Evolutionary conservation across 2,797 vertebrate genomes (phyloP).

Genomic region (Petrocephalus schoutedeni): DNA sequence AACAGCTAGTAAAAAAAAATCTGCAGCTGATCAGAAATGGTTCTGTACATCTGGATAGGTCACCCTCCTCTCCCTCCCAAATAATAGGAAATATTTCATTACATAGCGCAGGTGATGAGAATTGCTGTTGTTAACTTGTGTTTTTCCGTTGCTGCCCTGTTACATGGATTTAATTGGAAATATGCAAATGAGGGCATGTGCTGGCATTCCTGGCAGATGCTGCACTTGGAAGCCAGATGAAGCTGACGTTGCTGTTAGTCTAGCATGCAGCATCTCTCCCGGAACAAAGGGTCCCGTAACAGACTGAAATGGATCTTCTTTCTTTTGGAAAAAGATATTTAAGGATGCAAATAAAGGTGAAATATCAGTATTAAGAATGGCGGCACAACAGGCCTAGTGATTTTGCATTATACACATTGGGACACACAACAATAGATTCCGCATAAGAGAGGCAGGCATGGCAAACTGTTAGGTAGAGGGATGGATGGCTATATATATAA

Average conservation of each 20-base stretch:
- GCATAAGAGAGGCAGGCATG: background rate
- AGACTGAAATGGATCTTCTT: background rate
- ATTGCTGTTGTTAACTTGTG: slow-evolving; percentile 26
- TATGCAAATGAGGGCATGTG: slow-evolving; percentile 31
- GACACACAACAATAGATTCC: background rate
- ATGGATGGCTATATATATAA: background rate
- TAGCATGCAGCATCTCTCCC: background rate
- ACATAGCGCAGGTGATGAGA: slow-evolving; percentile 26
- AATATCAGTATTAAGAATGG: background rate
- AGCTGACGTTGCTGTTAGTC: slow-evolving; percentile 18
- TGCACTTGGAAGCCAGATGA: slow-evolving; percentile 22
- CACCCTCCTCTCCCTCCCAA: background rate
- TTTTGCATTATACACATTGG: background rate
- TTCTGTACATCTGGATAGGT: slow-evolving; percentile 4
- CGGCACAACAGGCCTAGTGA: background rate
- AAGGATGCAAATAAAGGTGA: background rate
- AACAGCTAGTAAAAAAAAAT: background rate
- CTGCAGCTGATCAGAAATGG: slow-evolving; percentile 16
- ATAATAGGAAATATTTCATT: slow-evolving; percentile 22
- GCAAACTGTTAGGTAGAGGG: background rate
- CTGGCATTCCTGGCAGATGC: slow-evolving; percentile 26
- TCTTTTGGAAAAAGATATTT: slow-evolving; percentile 2
- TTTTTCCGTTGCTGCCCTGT: slow-evolving; percentile 25
- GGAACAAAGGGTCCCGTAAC: background rate
- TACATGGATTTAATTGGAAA: slow-evolving; percentile 34